Evolutionary conservation across 2,888 invertebrate species (phyloP).

Genomic region (Drosophila picticornis): DNA sequence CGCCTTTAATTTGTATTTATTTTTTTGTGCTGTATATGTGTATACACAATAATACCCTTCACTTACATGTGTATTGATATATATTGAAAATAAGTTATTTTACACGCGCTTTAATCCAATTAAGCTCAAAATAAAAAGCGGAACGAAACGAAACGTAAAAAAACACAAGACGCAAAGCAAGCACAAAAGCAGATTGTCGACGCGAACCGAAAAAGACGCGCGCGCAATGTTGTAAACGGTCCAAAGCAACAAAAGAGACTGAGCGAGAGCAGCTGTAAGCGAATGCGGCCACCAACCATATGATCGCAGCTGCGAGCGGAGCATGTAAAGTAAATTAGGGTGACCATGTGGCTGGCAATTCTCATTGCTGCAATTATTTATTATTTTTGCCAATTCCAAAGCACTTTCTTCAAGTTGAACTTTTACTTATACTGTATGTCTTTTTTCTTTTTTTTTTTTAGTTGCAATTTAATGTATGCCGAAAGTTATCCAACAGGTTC

Average conservation of each 20-base stretch:
- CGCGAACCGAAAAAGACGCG: conserved; percentile 44
- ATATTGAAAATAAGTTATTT: conserved; percentile 33
- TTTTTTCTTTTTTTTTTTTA: conserved; percentile 1
- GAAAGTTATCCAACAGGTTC: conserved; percentile 32
- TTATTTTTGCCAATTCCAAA: conserved; percentile 16
- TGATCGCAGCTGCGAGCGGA: conserved; percentile 51
- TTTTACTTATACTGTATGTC: conserved; percentile 15
- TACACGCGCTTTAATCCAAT: conserved; percentile 47
- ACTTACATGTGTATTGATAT: conserved; percentile 40
- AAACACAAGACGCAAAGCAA: conserved; percentile 43
- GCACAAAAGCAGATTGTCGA: conserved; percentile 42
- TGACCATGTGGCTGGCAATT: conserved; percentile 24
- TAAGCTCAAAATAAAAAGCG: conserved; percentile 38
- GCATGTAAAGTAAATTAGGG: conserved; percentile 17
- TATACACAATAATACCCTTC: conserved; percentile 25
- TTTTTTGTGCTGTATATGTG: conserved; percentile 10
- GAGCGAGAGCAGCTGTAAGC: conserved; percentile 28
- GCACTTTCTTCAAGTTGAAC: conserved; percentile 16
- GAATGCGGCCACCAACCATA: conserved; percentile 50
- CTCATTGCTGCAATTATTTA: not conserved
- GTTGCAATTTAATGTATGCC: conserved; percentile 19
- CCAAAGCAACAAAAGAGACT: conserved; percentile 62
- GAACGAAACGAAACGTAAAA: conserved; percentile 21
- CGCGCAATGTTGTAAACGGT: conserved; percentile 64
- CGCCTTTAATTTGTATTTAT: conserved; percentile 13